Conservation (phyloP, 1,140 invertebrate genomes). For the Diorhabda elongata region DNA sequence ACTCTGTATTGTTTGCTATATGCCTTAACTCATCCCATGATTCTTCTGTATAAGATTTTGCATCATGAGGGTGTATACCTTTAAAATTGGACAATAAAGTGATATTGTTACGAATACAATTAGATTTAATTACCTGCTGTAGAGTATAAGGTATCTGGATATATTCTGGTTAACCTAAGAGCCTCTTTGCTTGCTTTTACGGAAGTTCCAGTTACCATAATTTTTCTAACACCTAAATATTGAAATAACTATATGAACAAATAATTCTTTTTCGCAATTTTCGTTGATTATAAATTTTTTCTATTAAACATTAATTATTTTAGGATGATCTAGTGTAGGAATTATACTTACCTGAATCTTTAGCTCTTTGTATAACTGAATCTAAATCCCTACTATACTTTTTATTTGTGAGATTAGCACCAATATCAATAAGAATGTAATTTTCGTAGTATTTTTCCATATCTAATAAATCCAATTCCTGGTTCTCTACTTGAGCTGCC, state of each 20-base stretch:
- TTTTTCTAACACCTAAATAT: constrained; percentile 80
- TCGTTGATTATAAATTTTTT: too few relatives aligned
- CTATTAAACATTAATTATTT: too few relatives aligned
- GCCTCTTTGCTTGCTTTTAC: constrained; percentile 87
- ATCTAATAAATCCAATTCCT: constrained; percentile 22
- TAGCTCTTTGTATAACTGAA: constrained; percentile 85
- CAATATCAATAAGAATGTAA: constrained; percentile 88
- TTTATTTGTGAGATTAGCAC: constrained; percentile 93
- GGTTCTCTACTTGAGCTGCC: constrained; percentile 17
- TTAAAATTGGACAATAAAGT: constrained; percentile 19
- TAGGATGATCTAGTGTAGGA: not conserved
- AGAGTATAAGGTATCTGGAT: constrained; percentile 85
- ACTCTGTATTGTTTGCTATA: constrained; percentile 77
- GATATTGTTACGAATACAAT: not conserved
- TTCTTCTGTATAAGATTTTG: constrained; percentile 85
- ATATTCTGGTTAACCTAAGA: constrained; percentile 77
- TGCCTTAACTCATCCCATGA: constrained; percentile 66
- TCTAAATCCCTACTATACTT: constrained; percentile 90
- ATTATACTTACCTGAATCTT: constrained; percentile 72
- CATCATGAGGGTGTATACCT: constrained; percentile 94
- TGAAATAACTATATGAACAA: too few relatives aligned
- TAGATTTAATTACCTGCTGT: constrained; percentile 71
- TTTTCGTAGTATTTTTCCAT: constrained; percentile 72
- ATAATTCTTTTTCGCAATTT: too few relatives aligned
- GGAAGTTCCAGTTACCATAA: constrained; percentile 89